Percentiles rank a stretch among this genome's conserved stretches.
Evolutionary conservation across 2,113 vertebrate genomes (phyloP).

Genomic region (Nyctibius bracteatus): DNA sequence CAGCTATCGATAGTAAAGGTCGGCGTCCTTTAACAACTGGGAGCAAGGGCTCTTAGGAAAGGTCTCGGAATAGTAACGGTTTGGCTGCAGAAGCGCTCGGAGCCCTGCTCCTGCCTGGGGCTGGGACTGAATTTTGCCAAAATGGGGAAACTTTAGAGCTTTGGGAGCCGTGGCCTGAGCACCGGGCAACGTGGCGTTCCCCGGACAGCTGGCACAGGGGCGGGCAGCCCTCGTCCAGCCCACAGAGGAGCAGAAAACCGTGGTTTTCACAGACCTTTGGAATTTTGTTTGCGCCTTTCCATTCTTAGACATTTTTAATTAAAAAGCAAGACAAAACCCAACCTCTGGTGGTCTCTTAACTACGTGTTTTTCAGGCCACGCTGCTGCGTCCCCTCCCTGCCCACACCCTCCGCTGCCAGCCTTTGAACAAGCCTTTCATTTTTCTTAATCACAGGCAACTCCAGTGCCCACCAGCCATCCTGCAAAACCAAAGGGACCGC

Average conservation of each 20-base stretch:
- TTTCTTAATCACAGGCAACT: slow-evolving; percentile 7
- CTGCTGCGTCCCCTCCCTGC: background rate
- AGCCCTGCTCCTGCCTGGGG: too few species aligned
- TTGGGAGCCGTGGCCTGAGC: accelerated
- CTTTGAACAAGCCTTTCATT: background rate
- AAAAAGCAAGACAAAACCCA: background rate
- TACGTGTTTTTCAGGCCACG: background rate
- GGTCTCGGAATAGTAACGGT: accelerated
- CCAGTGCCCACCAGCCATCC: background rate
- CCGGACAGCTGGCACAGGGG: accelerated
- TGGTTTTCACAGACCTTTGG: background rate
- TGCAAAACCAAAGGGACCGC: slow-evolving; percentile 13
- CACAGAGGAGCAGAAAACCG: accelerated
- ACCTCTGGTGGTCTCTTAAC: background rate
- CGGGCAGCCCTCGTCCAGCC: accelerated
- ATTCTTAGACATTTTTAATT: background rate
- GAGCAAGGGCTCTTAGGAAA: background rate
- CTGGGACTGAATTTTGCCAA: background rate
- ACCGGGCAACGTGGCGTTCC: accelerated
- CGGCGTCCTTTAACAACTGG: background rate
- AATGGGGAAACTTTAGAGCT: accelerated
- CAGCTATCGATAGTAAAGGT: background rate
- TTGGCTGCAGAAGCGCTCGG: background rate
- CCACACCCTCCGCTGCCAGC: background rate
- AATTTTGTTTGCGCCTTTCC: background rate